Base-by-base conservation (phyloP, 2,113 vertebrate species). In the Reinhardtius hippoglossoides region DNA sequence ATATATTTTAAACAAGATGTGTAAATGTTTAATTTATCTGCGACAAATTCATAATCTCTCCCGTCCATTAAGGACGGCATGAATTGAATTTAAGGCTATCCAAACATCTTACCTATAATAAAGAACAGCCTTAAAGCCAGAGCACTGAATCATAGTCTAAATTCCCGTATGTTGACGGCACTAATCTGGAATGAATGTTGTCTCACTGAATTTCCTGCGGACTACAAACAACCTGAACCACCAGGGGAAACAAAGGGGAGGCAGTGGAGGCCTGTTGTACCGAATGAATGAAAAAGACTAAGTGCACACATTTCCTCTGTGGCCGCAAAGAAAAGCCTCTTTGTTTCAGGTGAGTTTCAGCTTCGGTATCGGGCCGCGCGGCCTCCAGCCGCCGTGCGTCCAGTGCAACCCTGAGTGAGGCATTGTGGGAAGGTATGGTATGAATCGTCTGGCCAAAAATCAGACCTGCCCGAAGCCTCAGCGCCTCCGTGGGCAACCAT, bases 331-430 rank as follows among this genome's bases (percentile, higher is more conserved):
- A 91, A 90, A 86, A 87, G 77, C 42, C 64, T 82, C 88, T 88
- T 93, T 93, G 90, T 93, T 89, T 82, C 87, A 91, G 88, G 89
- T 87, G 84, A 90, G 90, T 93, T 91, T 93, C 88, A 82, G 84
- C 75, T 42, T 74, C 60, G 24, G 88, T 91, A 89, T 92, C 79
- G 81, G 74, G 80, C 64, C 14, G 60, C 58, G 20, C 74, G 21
- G 60, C 80, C 70, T 55, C 75, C 70, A 24, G 26, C 37, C 40
- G 46, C 27, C 21, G 18, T 31, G 52, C 70, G 56, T 24, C 48
- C 42, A 31, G 31, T 24, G 46, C 70, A 6, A 62, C 74, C 52
- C 3, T 55, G 74, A 86, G 80, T 35, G 3, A 78, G 40, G 85
- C 63, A 88, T 83, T 86, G 83, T 90, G 68, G 85, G 74, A 73